Evolutionary conservation across 2,797 vertebrate species (phyloP).

Genomic region (Epinephelus awoara): DNA sequence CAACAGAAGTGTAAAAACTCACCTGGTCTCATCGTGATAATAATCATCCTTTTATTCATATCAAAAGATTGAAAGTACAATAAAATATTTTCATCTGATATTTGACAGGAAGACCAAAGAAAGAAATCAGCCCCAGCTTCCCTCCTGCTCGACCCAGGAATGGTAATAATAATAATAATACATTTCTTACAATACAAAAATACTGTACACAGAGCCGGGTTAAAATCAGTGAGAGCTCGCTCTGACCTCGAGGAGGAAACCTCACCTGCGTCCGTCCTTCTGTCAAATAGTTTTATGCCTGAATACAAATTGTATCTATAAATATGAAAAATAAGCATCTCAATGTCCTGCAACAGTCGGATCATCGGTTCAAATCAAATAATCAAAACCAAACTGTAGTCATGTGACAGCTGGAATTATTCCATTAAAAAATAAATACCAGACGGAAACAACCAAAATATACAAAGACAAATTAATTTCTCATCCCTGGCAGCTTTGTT

Average conservation of each 20-base stretch:
- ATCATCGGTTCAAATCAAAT: slow-evolving; percentile 1
- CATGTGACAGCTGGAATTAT: slow-evolving; percentile 22
- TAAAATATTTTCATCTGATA: slow-evolving; percentile 85
- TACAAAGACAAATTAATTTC: slow-evolving; percentile 45
- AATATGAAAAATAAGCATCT: slow-evolving; percentile 75
- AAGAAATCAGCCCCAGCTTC: slow-evolving; percentile 62
- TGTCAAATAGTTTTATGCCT: background rate
- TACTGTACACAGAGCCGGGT: slow-evolving; percentile 85
- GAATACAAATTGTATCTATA: slow-evolving; percentile 47
- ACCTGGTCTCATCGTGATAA: slow-evolving; percentile 7
- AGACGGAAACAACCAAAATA: slow-evolving; percentile 53
- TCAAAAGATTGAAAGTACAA: slow-evolving; percentile 84
- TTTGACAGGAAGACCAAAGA: slow-evolving; percentile 82
- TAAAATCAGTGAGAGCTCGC: slow-evolving; percentile 65
- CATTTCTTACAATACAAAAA: slow-evolving; percentile 86
- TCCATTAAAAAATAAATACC: slow-evolving; percentile 71
- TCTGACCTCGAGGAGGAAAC: slow-evolving; percentile 17
- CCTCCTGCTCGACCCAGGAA: slow-evolving; percentile 48
- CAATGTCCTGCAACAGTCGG: slow-evolving; percentile 44
- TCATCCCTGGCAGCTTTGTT: slow-evolving; percentile 50
- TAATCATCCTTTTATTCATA: slow-evolving; percentile 72
- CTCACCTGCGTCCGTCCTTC: background rate
- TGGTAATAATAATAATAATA: slow-evolving; percentile 68
- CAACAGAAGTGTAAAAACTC: background rate
- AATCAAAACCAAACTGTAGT: background rate